Conservation (phyloP, 2,797 vertebrate species). For the Oreonectes daqikongensis region DNA sequence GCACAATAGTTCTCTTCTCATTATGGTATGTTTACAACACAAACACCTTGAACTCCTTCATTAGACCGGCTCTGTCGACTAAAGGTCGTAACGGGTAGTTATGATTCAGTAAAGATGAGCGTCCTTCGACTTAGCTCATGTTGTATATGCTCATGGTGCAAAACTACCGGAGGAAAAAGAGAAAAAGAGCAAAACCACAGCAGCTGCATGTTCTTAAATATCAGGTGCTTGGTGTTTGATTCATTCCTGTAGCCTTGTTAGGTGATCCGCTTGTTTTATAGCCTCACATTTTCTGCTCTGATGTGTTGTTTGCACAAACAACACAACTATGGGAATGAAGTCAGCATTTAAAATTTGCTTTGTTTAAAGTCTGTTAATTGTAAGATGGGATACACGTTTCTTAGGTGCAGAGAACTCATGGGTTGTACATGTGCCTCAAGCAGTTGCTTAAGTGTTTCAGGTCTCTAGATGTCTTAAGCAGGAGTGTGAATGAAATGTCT, state of each 20-base stretch:
- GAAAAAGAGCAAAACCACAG: conserved; percentile 53
- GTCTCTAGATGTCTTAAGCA: conserved; percentile 22
- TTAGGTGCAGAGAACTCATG: conserved; percentile 35
- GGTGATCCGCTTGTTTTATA: conserved; percentile 69
- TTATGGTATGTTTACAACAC: conserved; percentile 7
- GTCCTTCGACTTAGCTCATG: background rate
- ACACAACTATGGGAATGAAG: conserved; percentile 68
- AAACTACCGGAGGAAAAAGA: conserved; percentile 45
- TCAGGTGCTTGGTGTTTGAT: conserved; percentile 70
- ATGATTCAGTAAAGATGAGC: conserved; percentile 20
- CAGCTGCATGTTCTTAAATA: conserved; percentile 68
- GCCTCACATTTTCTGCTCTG: conserved; percentile 70
- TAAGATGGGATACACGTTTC: conserved; percentile 41
- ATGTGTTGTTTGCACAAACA: conserved; percentile 66
- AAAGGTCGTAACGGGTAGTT: background rate
- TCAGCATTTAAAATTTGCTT: conserved; percentile 60
- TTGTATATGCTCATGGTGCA: conserved; percentile 7
- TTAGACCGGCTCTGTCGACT: background rate
- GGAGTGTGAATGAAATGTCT: conserved; percentile 18
- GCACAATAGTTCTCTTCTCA: background rate
- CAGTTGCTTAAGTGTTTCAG: conserved; percentile 37
- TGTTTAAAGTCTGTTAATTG: conserved; percentile 62
- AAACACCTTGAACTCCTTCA: background rate
- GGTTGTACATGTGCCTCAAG: conserved; percentile 34
- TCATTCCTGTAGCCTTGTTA: conserved; percentile 67